A percentile compares a stretch with the other conserved stretches of the same genome.
Conservation (phyloP, 35 echinoderm and acorn worm genomes). For the Apostichopus californicus region DNA sequence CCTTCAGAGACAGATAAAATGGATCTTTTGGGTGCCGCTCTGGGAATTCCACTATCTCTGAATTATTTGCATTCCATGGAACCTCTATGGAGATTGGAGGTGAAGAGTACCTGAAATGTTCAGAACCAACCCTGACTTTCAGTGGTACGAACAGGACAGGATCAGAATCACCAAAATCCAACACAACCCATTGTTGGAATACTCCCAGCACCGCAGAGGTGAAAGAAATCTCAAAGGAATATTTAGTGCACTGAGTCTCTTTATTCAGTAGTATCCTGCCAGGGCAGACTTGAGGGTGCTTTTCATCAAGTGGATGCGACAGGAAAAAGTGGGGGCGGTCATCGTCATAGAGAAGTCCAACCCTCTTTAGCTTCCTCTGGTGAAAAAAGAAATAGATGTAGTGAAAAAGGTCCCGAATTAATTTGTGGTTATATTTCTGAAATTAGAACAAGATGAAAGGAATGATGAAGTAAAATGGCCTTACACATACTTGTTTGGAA, state of each 20-base stretch:
- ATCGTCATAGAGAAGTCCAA: conserved; percentile 89
- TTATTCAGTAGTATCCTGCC: conserved; percentile 52
- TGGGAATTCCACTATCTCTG: background rate
- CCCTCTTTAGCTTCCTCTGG: conserved; percentile 70
- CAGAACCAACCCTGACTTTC: conserved; percentile 4
- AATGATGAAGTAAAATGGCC: too few relatives aligned
- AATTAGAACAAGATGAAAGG: background rate
- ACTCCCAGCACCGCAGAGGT: conserved; percentile 74
- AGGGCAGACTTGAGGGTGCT: conserved; percentile 81
- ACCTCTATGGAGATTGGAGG: background rate
- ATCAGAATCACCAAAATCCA: conserved; percentile 68
- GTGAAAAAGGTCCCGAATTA: background rate
- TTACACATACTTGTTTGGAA: background rate
- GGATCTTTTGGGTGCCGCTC: background rate
- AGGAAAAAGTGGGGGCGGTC: conserved; percentile 83
- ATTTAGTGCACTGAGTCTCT: conserved; percentile 26
- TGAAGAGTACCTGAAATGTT: background rate
- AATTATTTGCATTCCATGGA: conserved; percentile 5
- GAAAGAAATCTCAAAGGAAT: conserved; percentile 63
- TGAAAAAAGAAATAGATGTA: too few relatives aligned
- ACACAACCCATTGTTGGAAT: conserved; percentile 89
- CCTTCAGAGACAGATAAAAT: background rate
- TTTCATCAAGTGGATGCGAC: conserved; percentile 61
- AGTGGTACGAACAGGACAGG: conserved; percentile 3
- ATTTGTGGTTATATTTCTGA: too few relatives aligned